Base-by-base conservation (phyloP, 2,888 invertebrate species). In the Leptarthrus brevirostris region DNA sequence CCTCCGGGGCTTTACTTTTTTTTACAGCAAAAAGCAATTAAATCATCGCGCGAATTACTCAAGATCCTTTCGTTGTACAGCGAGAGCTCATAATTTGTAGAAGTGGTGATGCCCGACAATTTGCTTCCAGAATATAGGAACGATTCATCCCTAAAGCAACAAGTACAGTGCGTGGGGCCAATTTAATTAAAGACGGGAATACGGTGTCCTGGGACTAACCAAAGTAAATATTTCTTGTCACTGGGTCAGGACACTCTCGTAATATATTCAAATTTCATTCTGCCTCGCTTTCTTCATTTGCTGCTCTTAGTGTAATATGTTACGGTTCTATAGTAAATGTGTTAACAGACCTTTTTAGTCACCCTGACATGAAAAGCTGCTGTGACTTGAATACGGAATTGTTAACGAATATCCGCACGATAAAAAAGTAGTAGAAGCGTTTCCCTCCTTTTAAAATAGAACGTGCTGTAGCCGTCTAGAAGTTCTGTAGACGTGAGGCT, bases 261-360 rank as follows among this genome's bases (percentile, higher is more conserved):
- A 61, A 34, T 61, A 36, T 61, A 61, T 61, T 61, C 61, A 61
- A 61, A 61, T 61, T 61, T 61, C 61, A 36, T 61, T 61, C 61
- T 30, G 6, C 16, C 61, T 61, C 16, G 36, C n/a, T 36, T 61
- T 36, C 36, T 36, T 61, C 61, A 36, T 61, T 61, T 61, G 56
- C 56, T 24, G 24, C 56, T 30, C 30, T 30, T 61, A 36, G 20
- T 36, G 20, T 61, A 61, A 61, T 61, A 61, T 36, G 61, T 61
- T 61, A 61, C 40, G 61, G 36, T n/a, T 61, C 40, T 61, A 40
- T 16, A 34, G 61, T 61, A 61, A 61, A 61, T 61, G 61, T 36
- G 61, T 61, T 61, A 61, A 61, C 61, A 61, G 61, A 40, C 61
- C 61, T 61, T 61, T 61, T 61, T 61, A 61, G 36, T 61, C 61